A percentile compares a stretch with the other conserved stretches of the same genome.
phyloP scores from a whole-genome alignment of 2,888 invertebrate genomes.

The Julus scandinavius region DNA sequence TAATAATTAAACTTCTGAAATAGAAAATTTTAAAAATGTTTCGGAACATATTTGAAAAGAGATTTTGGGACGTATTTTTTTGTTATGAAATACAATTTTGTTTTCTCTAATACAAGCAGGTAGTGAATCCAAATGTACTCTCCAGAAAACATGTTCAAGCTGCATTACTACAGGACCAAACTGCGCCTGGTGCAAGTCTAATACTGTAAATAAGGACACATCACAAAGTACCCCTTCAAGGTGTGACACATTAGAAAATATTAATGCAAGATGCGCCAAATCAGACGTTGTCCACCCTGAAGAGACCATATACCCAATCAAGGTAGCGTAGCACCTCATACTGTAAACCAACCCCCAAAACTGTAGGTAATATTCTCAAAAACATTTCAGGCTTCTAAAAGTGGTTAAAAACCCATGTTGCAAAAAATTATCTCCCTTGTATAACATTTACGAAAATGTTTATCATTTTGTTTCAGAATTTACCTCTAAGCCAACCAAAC shows the following conservation, averaged over 20 bases:
- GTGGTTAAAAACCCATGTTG: too few relatives aligned
- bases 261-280: background rate
- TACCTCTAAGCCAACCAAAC: constrained; percentile 49
- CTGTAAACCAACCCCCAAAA: too few relatives aligned
- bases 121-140: constrained; percentile 10
- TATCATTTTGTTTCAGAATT: constrained; percentile 40
- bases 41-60: background rate
- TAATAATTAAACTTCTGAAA: too few relatives aligned
- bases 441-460: background rate
- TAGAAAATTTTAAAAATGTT: background rate
- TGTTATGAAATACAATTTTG: background rate
- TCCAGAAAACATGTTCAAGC: constrained; percentile 15
- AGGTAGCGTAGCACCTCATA: background rate
- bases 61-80: background rate
- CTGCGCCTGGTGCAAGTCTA: constrained; percentile 48
- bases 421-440: too few relatives aligned
- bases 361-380: too few relatives aligned
- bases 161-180: constrained; percentile 49
- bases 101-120: background rate
- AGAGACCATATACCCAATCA: background rate
- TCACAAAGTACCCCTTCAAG: background rate
- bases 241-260: constrained; percentile 50
- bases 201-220: background rate
- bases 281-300: constrained; percentile 43
- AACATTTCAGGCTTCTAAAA: too few relatives aligned